Evolutionary conservation across 2,888 invertebrate species (phyloP), one percentile per base, ranked within the genome.

Genomic region (Masnerella sp.): DNA sequence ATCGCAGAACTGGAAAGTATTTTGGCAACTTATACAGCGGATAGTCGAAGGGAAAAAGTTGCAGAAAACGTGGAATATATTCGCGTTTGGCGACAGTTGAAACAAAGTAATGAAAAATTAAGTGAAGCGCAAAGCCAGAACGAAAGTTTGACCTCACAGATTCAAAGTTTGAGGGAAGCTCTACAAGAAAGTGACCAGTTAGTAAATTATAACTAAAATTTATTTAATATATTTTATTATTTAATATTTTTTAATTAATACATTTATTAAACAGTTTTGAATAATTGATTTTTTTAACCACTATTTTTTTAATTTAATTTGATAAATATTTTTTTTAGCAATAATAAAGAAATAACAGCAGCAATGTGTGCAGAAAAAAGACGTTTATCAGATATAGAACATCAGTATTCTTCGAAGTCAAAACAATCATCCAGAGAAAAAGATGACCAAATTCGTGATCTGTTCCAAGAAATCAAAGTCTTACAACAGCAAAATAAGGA

Each of bases 11-110:
- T 87, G 32, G 85, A 87, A 62, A 76, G 76, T 22, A 80, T 84
- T 45, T 52, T 87, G n/a, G 77, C 79, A 7, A 67, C 51, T 15
- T 77, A 73, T 34, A 56, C 76, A 7, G 56, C 77, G 0, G 81
- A 69, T n/a, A 83, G 74, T 61, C 83, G 83, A 12, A 80, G 82
- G 18, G 82, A 83, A 64, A 87, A 85, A 62, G 81, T 82, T 0
- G 82, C 83, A 0, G 87, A 87, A 52, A 86, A 87, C 68, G 81
- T 87, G n/a, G 86, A 86, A 54, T 83, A 84, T 49, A 87, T 87
- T 68, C 81, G 81, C 25, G 74, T 85, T 40, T 85, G 84, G 84
- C 81, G 85, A 17, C 82, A 86, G 74, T 79, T 86, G 80, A 84
- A 85, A 59, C 83, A 82, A 40, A 76, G 82, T 40, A 83, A 81